Evolutionary conservation across 1,140 invertebrate species (phyloP), one percentile per base, ranked within the genome.

Genomic region (Hesperophylax magnus): DNA sequence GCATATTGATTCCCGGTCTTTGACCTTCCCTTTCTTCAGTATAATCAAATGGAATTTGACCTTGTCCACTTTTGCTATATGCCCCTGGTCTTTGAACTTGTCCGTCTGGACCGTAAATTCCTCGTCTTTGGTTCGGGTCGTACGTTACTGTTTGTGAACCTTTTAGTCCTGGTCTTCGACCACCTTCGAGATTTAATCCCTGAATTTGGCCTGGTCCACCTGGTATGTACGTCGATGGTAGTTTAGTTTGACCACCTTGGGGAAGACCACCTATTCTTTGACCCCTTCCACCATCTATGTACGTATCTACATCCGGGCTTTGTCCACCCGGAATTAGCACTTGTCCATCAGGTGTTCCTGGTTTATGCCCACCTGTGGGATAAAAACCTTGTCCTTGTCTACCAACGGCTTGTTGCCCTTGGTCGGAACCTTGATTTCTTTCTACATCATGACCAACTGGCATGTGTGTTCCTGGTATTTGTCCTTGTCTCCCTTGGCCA

Each of bases 241-340:
- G 18, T 74, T 34, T 2, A 34, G 34, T 34, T 34, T 34, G 34
- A 34, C 34, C 34, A 34, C 34, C 34, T 34, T 34, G 34, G 3
- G 34, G n/a, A 60, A 34, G 2, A 1, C 54, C 54, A 56, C 18
- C 54, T n/a, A 17, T 5, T 20, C 60, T 69, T 47, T 39, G 65
- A 18, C 65, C 34, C n/a, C 2, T 4, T 18, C 31, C n/a, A 14
- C 61, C 61, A 8, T 24, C 61, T 15, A 27, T 65, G 27, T 65
- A 74, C 39, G 58, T 47, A 27, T 54, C n/a, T 39, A 22, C 22
- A 56, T 7, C 8, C 54, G 2, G 61, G 11, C 65, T n/a, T 69
- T 52, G 65, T 1, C 75, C 18, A 9, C 47, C 75, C 15, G 56
- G 60, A n/a, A n/a, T 65, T 79, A 15, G 67, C 3, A 39, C 53